These are phyloP conservation scores for Opisthocomus hoazin DNA, from an alignment of 2,113 vertebrate species.

Conservation along the genomic window DNA sequence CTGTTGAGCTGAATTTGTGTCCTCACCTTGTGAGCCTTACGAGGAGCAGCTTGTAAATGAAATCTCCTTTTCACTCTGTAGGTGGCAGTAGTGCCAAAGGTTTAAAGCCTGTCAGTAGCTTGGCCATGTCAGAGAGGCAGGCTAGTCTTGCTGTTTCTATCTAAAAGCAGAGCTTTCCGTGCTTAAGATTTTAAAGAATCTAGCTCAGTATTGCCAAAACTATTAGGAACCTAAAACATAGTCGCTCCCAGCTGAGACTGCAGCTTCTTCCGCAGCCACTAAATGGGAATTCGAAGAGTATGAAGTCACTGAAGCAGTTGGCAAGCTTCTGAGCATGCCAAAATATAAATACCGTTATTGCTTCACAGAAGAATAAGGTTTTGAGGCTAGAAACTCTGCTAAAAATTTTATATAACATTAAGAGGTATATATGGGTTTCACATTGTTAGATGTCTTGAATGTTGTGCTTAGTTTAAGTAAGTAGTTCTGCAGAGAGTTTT, in stretches of 20 bases:
- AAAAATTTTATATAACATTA: not conserved
- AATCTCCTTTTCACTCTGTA: not conserved
- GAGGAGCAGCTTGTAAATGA: not conserved
- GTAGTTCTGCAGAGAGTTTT: not conserved
- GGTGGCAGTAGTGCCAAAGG: conserved; percentile 46
- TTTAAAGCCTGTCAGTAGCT: not conserved
- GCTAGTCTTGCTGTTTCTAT: not conserved
- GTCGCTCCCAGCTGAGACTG: not conserved
- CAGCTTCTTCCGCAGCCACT: not conserved
- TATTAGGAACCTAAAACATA: not conserved
- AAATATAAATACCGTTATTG: not conserved
- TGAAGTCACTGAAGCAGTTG: not conserved
- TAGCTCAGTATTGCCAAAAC: not conserved
- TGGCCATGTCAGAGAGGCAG: not conserved
- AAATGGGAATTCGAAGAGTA: not conserved
- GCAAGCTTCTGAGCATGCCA: not conserved
- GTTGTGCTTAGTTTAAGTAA: not conserved
- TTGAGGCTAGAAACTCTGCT: not conserved
- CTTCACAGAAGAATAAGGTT: not conserved
- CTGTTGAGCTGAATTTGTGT: not conserved
- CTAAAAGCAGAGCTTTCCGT: not conserved
- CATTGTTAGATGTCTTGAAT: not conserved
- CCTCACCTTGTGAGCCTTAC: not conserved
- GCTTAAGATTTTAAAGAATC: not conserved
- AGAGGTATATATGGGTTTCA: not conserved